Evolutionary conservation across 2,888 invertebrate species (phyloP), one percentile per base, ranked within the genome.

Genomic region (Macaria notata): DNA sequence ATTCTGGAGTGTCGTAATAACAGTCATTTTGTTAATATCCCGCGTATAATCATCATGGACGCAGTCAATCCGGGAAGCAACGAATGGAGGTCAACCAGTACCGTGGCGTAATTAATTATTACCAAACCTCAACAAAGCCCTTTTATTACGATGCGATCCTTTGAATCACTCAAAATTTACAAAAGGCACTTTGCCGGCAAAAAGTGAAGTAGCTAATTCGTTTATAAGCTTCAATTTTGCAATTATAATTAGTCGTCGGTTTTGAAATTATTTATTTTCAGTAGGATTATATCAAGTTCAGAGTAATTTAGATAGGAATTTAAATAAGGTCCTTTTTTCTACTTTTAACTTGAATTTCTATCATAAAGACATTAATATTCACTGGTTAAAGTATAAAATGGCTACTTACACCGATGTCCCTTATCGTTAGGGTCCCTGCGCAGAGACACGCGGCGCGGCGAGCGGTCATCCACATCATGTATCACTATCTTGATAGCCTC

Each of bases 401-500:
- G n/a, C n/a, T n/a, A 33, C 95, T 94, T 88, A 97, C 97, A 96
- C 92, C 96, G 93, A 81, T 96, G 96, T 38, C 96, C 96, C 81
- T 96, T 96, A 81, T 97, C 97, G 44, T 94, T 93, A 38, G 96
- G 95, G 85, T 97, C 96, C 62, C 95, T 93, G 54, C 96, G 92
- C 53, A 97, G 87, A 8, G 95, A 91, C 52, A 97, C 95, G 66
- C 96, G 93, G 59, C 95, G 92, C 68, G 96, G 96, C 33, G 96
- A 93, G 66, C 93, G 92, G 61, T 96, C 96, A 83, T 98, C 97
- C 9, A 98, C 97, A 81, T 98, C 97, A 77, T 98, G 97, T 73
- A 98, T 98, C 66, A 98, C 97, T 69, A 98, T 98, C 81, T 97
- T 95, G 73, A 98, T 98, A 64, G 97, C 97, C 81, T 98, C 97